phyloP scores from a whole-genome alignment of 2,888 invertebrate species.

The Odontocerum albicorne region DNA sequence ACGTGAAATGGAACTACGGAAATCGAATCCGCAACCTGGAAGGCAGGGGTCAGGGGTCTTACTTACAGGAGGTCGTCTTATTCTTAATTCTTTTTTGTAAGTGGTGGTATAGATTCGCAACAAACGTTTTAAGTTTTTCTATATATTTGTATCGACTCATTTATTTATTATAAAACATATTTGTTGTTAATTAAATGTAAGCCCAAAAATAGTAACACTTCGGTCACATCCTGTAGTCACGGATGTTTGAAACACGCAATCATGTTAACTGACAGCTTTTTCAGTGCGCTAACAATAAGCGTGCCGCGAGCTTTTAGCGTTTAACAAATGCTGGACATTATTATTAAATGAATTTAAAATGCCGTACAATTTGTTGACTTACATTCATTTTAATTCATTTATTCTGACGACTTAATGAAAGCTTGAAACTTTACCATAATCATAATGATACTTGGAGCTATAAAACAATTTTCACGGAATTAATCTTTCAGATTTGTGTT shows the following conservation, averaged over 20 bases:
- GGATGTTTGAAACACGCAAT: slow-evolving; percentile 20
- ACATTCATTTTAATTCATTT: slow-evolving; percentile 14
- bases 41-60: too few species aligned
- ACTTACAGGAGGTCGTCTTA: too few species aligned
- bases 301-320: slow-evolving; percentile 14
- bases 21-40: too few species aligned
- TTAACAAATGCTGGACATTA: slow-evolving; percentile 15
- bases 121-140: too few species aligned
- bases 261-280: slow-evolving; percentile 20
- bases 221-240: too few species aligned
- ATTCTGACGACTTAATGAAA: slow-evolving; percentile 21
- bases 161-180: too few species aligned
- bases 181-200: too few species aligned
- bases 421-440: slow-evolving; percentile 2
- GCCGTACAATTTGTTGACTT: slow-evolving; percentile 14
- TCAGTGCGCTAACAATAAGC: slow-evolving; percentile 4
- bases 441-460: neutral
- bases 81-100: too few species aligned
- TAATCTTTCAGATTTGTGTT: neutral
- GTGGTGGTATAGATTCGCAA: too few species aligned
- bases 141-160: too few species aligned
- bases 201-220: too few species aligned
- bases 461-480: neutral
- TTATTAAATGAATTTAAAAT: slow-evolving; percentile 20
- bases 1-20: too few species aligned